Conservation (phyloP, 2,888 invertebrate genomes). For the Gonocerus acuteangulatus region DNA sequence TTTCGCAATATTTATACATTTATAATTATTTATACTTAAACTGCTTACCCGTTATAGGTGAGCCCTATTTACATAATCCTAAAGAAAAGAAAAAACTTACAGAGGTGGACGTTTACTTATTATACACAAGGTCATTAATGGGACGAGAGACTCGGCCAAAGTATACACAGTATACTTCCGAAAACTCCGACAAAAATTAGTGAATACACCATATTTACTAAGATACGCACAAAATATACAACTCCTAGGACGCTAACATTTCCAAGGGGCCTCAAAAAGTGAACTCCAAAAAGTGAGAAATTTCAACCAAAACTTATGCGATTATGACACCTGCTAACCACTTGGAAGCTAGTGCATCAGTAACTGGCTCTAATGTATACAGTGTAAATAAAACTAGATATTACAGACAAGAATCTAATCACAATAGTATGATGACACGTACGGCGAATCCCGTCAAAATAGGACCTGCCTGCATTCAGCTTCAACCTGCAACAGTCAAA, state of each 20-base stretch:
- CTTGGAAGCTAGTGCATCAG: conserved; percentile 1
- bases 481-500: conserved; percentile 4
- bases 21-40: conserved; percentile 13
- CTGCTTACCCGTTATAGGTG: background rate
- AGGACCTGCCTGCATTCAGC: background rate
- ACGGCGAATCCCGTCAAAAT: background rate
- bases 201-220: background rate
- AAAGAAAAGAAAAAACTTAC: conserved; percentile 7
- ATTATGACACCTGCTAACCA: background rate
- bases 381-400: background rate
- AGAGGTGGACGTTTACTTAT: conserved; percentile 17
- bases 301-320: no score
- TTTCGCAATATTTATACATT: conserved; percentile 25
- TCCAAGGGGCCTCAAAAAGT: background rate
- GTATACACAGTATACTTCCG: conserved; percentile 16
- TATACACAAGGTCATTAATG: conserved; percentile 2
- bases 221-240: conserved; percentile 11
- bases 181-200: background rate
- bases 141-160: background rate
- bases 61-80: conserved; percentile 14
- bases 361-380: background rate
- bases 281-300: background rate
- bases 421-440: conserved; percentile 6
- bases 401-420: conserved; percentile 16
- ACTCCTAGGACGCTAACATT: conserved; percentile 12